Percentiles rank a stretch among this genome's conserved stretches.
phyloP scores from a whole-genome alignment of 2,888 invertebrate genomes.

The Sialis fuliginosa region DNA sequence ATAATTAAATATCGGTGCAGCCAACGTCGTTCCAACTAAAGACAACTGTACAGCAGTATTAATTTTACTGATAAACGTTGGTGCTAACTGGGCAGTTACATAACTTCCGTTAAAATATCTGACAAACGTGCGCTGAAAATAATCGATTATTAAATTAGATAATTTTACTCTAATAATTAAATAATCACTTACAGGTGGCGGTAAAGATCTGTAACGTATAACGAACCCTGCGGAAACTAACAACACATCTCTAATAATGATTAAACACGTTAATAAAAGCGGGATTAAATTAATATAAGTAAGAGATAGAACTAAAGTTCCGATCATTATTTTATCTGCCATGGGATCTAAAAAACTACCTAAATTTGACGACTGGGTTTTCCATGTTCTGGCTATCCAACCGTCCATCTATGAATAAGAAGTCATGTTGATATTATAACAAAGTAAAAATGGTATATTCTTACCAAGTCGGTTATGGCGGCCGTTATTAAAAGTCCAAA shows the following conservation, averaged over 20 bases:
- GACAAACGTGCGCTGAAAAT: slow-evolving; percentile 60
- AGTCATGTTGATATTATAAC: background rate
- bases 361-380: slow-evolving; percentile 77
- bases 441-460: background rate
- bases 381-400: slow-evolving; percentile 86
- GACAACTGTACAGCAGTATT: slow-evolving; percentile 83
- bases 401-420: slow-evolving; percentile 61
- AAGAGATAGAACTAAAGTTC: slow-evolving; percentile 71
- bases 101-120: slow-evolving; percentile 85
- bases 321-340: slow-evolving; percentile 90
- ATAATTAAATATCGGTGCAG: slow-evolving; percentile 80
- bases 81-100: slow-evolving; percentile 82
- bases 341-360: slow-evolving; percentile 93
- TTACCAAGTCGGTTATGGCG: slow-evolving; percentile 80
- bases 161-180: background rate
- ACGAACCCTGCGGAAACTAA: slow-evolving; percentile 75
- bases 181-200: slow-evolving; percentile 57
- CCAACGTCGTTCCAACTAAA: slow-evolving; percentile 71
- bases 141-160: background rate
- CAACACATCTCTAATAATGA: slow-evolving; percentile 66
- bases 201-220: slow-evolving; percentile 77
- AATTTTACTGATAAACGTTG: slow-evolving; percentile 85
- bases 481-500: slow-evolving; percentile 69
- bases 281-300: slow-evolving; percentile 79
- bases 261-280: slow-evolving; percentile 56